Percentiles rank a stretch among this genome's conserved stretches.
Evolutionary conservation across 1,140 invertebrate species (phyloP).

Genomic region (Drosophila erecta): DNA sequence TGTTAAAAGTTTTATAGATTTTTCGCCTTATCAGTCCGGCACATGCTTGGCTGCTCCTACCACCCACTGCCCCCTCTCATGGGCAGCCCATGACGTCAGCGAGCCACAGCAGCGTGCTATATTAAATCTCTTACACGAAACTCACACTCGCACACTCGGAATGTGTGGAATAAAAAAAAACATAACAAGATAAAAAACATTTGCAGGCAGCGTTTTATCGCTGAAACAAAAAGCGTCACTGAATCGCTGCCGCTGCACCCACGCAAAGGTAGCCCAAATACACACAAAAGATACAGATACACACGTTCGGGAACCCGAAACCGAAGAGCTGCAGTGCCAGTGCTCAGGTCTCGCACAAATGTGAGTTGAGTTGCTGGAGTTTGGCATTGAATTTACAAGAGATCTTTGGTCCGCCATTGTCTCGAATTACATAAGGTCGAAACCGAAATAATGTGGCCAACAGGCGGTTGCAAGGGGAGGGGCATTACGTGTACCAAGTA

Average conservation of each 20-base stretch:
- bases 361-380: slow-evolving; percentile 11
- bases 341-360: slow-evolving; percentile 21
- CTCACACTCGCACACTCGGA: slow-evolving; percentile 3
- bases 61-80: neutral
- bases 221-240: slow-evolving; percentile 60
- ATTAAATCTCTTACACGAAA: slow-evolving; percentile 64
- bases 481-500: slow-evolving; percentile 49
- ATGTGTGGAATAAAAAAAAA: slow-evolving; percentile 28
- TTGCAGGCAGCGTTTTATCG: slow-evolving; percentile 57
- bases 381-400: slow-evolving; percentile 54
- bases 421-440: slow-evolving; percentile 50
- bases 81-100: slow-evolving; percentile 61
- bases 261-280: slow-evolving; percentile 36
- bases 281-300: slow-evolving; percentile 19
- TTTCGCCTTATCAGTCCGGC: slow-evolving; percentile 52
- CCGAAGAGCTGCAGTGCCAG: slow-evolving; percentile 32
- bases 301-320: slow-evolving; percentile 36
- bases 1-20: slow-evolving; percentile 60
- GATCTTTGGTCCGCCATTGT: slow-evolving; percentile 52
- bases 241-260: slow-evolving; percentile 60
- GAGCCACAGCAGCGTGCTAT: slow-evolving; percentile 49
- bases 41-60: slow-evolving; percentile 36
- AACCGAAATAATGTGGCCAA: slow-evolving; percentile 27
- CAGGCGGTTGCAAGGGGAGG: slow-evolving; percentile 1
- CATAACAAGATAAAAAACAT: slow-evolving; percentile 49